These are phyloP conservation scores for Acinonyx jubatus DNA, from an alignment of 2,113 vertebrate genomes.

Conservation along the genomic window DNA sequence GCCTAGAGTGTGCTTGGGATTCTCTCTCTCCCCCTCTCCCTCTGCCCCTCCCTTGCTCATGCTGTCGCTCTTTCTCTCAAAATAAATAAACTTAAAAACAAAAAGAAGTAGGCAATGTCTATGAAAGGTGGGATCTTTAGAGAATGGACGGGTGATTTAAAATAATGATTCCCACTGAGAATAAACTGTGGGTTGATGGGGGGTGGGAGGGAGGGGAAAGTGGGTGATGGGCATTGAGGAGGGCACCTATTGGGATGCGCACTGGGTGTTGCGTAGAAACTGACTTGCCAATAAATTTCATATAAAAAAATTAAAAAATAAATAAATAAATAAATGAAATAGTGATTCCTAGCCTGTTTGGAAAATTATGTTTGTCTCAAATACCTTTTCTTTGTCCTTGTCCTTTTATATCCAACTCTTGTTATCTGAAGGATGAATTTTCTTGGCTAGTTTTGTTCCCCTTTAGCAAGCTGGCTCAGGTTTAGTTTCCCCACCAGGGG, in stretches of 20 bases:
- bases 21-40: too few species aligned
- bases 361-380: neutral
- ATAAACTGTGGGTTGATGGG: too few species aligned
- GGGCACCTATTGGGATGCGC: too few species aligned
- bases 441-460: accelerated
- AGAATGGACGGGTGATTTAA: neutral
- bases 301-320: too few species aligned
- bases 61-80: too few species aligned
- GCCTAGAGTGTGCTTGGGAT: too few species aligned
- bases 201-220: too few species aligned
- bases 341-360: neutral
- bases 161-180: neutral
- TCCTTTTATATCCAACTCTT: neutral
- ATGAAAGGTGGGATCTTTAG: neutral
- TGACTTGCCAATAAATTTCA: too few species aligned
- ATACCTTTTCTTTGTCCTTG: neutral
- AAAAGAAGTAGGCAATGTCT: neutral
- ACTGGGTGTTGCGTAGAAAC: too few species aligned
- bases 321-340: neutral
- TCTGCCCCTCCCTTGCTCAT: too few species aligned
- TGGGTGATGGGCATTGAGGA: too few species aligned
- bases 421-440: neutral
- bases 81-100: too few species aligned
- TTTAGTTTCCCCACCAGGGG: conserved; percentile 36
- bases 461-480: neutral